Base-by-base conservation (phyloP, 2,113 vertebrate genomes). In the Oceanites oceanicus region DNA sequence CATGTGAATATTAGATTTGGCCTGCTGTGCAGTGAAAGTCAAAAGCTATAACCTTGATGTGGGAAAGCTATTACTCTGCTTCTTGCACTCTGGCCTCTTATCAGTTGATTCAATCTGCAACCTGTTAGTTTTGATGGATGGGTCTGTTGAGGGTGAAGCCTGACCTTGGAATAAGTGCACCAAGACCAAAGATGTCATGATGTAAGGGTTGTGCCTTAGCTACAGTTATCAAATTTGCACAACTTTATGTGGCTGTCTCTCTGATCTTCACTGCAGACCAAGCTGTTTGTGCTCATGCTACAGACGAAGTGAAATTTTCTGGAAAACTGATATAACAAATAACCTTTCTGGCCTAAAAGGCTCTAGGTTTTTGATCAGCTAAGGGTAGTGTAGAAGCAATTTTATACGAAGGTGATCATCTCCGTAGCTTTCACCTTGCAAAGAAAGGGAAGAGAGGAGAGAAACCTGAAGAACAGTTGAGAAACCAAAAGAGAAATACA, bases 61-160 rank as follows among this genome's bases (percentile, higher is more conserved):
- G 49, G 84, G 70, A 86, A 50, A 87, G 92, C 91, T 75, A 19
- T 95, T 63, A 82, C 62, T 59, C 58, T 88, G 85, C 66, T 49
- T 81, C 77, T 47, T 90, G 88, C 82, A 59, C 92, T 90, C 75
- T 74, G 82, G 67, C 92, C 90, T 80, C 63, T 74, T n/a, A 66
- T 16, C 90, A 59, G 74, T 44, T 47, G 82, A 62, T 93, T 80
- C 90, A 77, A 77, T 77, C 85, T 92, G 90, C 34, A 92, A 15
- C 40, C 66, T 93, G 87, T 83, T 94, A 70, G 65, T 94, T 86
- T 58, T 91, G 89, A 92, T 76, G 71, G 94, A 83, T 91, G 88
- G 65, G 58, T 13, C 11, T 13, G 50, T 42, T 61, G 77, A 13
- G 70, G 44, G 26, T 56, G 76, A 83, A 53, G 83, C 62, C 55